Conservation (phyloP, 2,113 vertebrate genomes). For the Oplegnathus fasciatus region DNA sequence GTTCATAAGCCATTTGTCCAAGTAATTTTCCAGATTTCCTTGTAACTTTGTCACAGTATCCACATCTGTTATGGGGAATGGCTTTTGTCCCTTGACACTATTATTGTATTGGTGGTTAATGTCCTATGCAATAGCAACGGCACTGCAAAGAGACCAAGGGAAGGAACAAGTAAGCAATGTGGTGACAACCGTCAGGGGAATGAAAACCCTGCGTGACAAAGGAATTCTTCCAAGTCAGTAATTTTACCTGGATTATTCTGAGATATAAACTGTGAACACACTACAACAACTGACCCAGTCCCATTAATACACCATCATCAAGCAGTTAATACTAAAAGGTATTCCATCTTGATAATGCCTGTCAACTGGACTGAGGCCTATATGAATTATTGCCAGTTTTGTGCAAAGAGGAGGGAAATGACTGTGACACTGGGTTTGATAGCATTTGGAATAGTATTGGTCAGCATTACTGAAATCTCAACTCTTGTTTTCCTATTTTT, state of each 20-base stretch:
- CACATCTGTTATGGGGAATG: background rate
- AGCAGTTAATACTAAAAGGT: background rate
- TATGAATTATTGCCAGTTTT: constrained; percentile 15
- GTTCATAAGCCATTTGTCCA: constrained; percentile 10
- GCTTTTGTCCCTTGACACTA: constrained; percentile 4
- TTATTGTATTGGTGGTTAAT: constrained; percentile 10
- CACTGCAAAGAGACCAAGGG: background rate
- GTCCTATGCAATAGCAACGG: constrained; percentile 56
- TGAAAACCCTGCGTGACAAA: constrained; percentile 21
- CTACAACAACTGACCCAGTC: background rate
- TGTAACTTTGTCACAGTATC: constrained; percentile 10
- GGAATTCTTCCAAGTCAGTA: constrained; percentile 1
- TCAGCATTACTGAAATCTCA: constrained; percentile 52
- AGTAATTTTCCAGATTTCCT: constrained; percentile 29
- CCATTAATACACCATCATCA: background rate
- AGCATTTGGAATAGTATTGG: background rate
- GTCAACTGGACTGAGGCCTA: background rate
- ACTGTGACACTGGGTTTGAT: constrained; percentile 40
- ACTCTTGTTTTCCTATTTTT: constrained; percentile 58
- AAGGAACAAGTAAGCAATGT: constrained; percentile 25
- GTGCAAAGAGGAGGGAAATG: constrained; percentile 26
- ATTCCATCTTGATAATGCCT: background rate
- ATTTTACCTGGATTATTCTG: constrained; percentile 48
- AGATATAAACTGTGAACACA: constrained; percentile 49
- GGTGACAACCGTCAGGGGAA: constrained; percentile 13